Conservation (phyloP, 1,140 invertebrate genomes). For the Anadara kagoshimensis region DNA sequence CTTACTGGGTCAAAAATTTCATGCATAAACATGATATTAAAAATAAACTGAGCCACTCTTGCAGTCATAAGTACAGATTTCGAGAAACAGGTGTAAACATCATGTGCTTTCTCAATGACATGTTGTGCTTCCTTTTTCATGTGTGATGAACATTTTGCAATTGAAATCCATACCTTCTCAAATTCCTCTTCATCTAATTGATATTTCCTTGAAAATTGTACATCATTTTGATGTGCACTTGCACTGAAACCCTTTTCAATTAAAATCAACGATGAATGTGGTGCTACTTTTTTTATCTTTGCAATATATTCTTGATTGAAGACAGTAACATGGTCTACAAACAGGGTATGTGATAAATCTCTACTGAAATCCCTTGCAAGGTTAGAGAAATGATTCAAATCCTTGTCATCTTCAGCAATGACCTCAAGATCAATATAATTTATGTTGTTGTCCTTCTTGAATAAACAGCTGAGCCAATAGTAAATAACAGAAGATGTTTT, state of each 20-base stretch:
- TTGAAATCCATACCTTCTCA: constrained; percentile 1
- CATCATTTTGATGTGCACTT: neutral
- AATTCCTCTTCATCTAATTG: constrained; percentile 13
- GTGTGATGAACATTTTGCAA: neutral
- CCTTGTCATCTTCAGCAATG: constrained; percentile 6
- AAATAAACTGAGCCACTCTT: neutral
- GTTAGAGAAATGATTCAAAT: neutral
- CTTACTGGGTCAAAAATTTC: too few relatives aligned
- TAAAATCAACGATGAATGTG: neutral
- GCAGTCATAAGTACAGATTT: neutral
- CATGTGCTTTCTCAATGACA: neutral
- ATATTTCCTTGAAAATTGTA: neutral
- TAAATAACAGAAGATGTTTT: constrained; percentile 21
- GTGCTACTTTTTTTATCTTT: neutral
- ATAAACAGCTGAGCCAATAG: constrained; percentile 11
- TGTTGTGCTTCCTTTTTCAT: neutral
- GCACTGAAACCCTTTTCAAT: constrained; percentile 21
- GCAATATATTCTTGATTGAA: constrained; percentile 1
- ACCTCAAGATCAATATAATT: constrained; percentile 12
- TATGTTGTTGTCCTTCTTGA: constrained; percentile 2
- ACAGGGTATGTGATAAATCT: neutral
- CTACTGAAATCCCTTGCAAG: neutral
- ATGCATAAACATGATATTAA: neutral
- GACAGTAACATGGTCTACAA: constrained; percentile 11
- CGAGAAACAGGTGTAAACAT: neutral